These are phyloP conservation scores for Machaerirhynchus nigripectus DNA, from an alignment of 2,113 vertebrate genomes.

Conservation along the genomic window DNA sequence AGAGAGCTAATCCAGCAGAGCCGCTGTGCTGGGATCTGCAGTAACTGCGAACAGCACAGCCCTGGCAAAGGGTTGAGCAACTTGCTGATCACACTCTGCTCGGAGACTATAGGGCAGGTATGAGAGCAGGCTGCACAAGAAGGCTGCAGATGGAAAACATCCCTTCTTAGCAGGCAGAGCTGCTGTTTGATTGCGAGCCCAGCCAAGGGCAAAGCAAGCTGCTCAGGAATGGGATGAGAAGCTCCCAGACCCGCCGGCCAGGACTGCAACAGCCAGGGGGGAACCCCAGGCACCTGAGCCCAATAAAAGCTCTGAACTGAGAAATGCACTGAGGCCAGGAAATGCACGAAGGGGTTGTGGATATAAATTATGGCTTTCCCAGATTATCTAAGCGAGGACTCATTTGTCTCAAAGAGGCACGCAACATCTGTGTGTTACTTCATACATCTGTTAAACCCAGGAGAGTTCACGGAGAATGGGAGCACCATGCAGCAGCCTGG, in stretches of 20 bases:
- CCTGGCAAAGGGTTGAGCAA: not conserved
- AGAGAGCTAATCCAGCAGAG: not conserved
- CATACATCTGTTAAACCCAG: not conserved
- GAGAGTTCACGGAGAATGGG: not conserved
- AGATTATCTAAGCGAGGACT: not conserved
- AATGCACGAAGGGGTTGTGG: not conserved
- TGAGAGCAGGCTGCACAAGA: not conserved
- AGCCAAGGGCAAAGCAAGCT: not conserved
- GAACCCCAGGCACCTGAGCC: not conserved
- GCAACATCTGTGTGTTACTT: not conserved
- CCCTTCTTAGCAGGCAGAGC: not conserved
- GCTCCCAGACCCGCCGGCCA: accelerated
- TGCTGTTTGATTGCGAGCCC: not conserved
- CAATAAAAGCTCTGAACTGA: not conserved
- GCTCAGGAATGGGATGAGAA: accelerated
- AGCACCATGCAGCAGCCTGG: not conserved
- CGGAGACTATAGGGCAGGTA: not conserved
- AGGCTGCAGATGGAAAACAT: not conserved
- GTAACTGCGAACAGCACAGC: not conserved
- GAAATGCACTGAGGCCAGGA: not conserved
- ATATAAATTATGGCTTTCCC: not conserved
- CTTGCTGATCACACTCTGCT: not conserved
- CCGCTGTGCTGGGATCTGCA: accelerated
- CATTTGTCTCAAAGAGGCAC: not conserved
- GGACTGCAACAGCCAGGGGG: not conserved